Conservation (phyloP, 2,113 vertebrate species). For the Stigmatopora argus region DNA sequence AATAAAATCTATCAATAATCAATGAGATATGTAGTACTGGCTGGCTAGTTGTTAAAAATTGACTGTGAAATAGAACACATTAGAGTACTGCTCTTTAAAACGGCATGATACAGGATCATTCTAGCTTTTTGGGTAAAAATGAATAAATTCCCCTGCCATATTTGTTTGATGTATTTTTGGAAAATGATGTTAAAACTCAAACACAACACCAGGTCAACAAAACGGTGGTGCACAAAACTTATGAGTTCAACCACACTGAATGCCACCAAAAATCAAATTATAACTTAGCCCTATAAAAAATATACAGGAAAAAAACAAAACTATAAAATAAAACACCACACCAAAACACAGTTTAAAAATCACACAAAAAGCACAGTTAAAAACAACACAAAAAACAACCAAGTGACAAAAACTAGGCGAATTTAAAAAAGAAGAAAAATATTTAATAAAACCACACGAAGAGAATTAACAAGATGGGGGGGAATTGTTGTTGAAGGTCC, state of each 20-base stretch:
- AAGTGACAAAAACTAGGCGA: constrained; percentile 7
- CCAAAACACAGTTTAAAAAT: neutral
- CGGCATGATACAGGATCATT: neutral
- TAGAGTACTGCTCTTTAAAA: neutral
- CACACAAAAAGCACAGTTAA: constrained; percentile 22
- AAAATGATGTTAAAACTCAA: constrained; percentile 29
- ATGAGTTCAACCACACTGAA: constrained; percentile 14
- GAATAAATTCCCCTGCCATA: neutral
- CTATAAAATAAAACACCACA: constrained; percentile 16
- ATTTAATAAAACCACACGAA: constrained; percentile 9
- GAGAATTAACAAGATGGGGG: constrained; percentile 15
- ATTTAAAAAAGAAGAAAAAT: constrained; percentile 1
- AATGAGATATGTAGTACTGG: neutral
- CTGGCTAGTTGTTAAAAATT: neutral
- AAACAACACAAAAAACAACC: constrained; percentile 13
- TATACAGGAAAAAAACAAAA: constrained; percentile 17
- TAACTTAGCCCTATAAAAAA: constrained; percentile 26
- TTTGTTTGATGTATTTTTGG: constrained; percentile 16
- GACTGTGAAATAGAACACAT: neutral
- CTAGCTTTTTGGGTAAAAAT: neutral
- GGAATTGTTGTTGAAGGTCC: constrained; percentile 32
- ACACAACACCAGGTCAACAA: constrained; percentile 40
- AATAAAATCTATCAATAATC: constrained; percentile 6
- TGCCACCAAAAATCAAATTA: constrained; percentile 19
- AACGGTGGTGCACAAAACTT: constrained; percentile 32